phyloP scores from a whole-genome alignment of 2,888 invertebrate genomes.

The Apotomis capreana region DNA sequence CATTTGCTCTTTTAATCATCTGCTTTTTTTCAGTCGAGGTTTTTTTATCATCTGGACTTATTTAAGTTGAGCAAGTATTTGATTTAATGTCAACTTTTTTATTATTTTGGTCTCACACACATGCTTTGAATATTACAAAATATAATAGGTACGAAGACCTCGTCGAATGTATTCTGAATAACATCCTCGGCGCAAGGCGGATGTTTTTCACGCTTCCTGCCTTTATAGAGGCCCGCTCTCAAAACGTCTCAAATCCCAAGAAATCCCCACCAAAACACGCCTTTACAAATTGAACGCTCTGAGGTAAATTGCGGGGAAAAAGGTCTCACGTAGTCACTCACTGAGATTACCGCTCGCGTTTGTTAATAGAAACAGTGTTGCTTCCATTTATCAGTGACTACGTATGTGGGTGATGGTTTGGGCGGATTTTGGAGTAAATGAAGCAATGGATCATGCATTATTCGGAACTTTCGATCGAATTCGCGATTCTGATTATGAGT shows the following conservation, averaged over 20 bases:
- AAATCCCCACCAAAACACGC: not conserved
- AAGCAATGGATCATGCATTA: constrained; percentile 1
- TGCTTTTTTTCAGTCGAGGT: no score
- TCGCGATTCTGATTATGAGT: no score
- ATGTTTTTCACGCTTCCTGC: constrained; percentile 37
- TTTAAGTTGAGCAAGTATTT: no score
- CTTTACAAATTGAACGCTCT: constrained; percentile 6
- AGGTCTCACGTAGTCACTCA: constrained; percentile 38
- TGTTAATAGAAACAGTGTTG: constrained; percentile 27
- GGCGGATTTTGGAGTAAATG: not conserved
- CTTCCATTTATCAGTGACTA: constrained; percentile 26
- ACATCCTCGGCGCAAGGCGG: not conserved
- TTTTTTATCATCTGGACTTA: no score
- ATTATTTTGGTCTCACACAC: no score
- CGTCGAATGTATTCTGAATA: not conserved
- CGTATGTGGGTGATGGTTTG: not conserved
- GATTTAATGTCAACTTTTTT: no score
- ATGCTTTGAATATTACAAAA: no score
- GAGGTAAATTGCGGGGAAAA: constrained; percentile 40
- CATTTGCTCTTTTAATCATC: no score
- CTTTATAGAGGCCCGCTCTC: constrained; percentile 23
- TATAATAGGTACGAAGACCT: not conserved
- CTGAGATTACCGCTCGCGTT: constrained; percentile 33
- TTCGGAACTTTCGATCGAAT: not conserved
- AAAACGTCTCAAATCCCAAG: constrained; percentile 3